Evolutionary conservation across 2,113 vertebrate genomes (phyloP), one percentile per base, ranked within the genome.

Genomic region (Sitta europaea): DNA sequence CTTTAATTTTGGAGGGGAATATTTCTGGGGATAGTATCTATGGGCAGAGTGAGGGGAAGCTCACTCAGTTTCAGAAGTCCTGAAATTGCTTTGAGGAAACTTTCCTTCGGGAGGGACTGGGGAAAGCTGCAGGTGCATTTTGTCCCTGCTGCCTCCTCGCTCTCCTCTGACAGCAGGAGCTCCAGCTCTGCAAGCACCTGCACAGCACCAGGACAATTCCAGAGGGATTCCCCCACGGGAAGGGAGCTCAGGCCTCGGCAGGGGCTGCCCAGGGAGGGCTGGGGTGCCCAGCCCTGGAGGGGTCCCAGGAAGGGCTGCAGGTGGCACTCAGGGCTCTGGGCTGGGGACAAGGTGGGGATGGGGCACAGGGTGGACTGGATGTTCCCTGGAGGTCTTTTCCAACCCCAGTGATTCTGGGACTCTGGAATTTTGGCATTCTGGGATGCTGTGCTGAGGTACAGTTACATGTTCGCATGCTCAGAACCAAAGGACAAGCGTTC

Each of bases 261-360:
- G 35, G 33, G 12, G 24, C 57, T 88, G 66, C 50, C 42, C 43
- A 20, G 67, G 33, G 27, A 29, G 67, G 43, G 2, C 4, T 58
- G 67, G 8, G 43, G 28, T 54, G 0, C 19, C 86, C 76, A 38
- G 4, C 28, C 59, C 86, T 38, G 76, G 3, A 17, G 61, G 33
- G 17, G 59, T 6, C 38, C 45, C 1, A 25, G 53, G 38, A 53
- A 29, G 0, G 0, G 0, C 59, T 59, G 68, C 15, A 40, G 0
- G 40, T 66, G 59, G 36, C 67, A 43, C 86, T 38, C 3, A 6
- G 59, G 0, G 76, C 48, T 18, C 74, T 18, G 65, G 20, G 40
- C 42, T 43, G 59, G 36, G 58, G 25, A 51, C 53, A 58, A 0
- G 36, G 51, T 16, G 58, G 58, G 35, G 0, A 72, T 6, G 0